Base-by-base conservation (phyloP, 1,140 invertebrate genomes). In the Tetraneura akinire region DNA sequence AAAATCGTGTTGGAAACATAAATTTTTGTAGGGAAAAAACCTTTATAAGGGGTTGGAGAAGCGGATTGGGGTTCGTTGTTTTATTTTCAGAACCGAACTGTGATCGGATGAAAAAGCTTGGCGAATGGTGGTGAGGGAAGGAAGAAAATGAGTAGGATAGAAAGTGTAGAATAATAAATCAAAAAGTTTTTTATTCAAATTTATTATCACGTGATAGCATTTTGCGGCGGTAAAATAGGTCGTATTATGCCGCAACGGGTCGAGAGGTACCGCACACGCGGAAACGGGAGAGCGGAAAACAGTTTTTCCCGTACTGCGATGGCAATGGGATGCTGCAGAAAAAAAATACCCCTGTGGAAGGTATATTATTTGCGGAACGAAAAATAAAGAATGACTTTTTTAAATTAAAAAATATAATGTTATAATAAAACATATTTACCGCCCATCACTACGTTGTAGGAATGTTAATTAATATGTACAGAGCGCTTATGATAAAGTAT, bases 321-420 rank as follows among this genome's bases (percentile, higher is more conserved):
- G 53, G 73, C 49, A 45, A 42, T 42, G 18, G 53, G 51, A 76
- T 55, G 70, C 73, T 51, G 51, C 26, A 71, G 32, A 73, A 73
- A 73, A 37, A 37, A 37, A 37, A 37, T 47, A n/a, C n/a, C n/a
- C n/a, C n/a, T n/a, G 49, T 57, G 23, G 32, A 76, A 76, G 73
- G 73, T 76, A 29, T 76, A 57, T 76, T 76, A 57, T 76, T 76
- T 57, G 51, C 53, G 32, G 49, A 57, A 32, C 73, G 51, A 76
- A 57, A 76, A 76, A 76, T 76, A 76, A 76, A 76, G 73, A 76
- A 76, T 57, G 73, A 53, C 73, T 76, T 76, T 76, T 47, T 74
- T 45, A 14, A 21, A 37, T 37, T 37, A 4, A 37, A 37, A 4
- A 37, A 37, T 37, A 37, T 37, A 4, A 37, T 37, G 8, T 37